A percentile compares a stretch with the other conserved stretches of the same genome.
These are phyloP conservation scores for Colletes gigas DNA, from an alignment of 1,140 invertebrate species.

Conservation along the genomic window DNA sequence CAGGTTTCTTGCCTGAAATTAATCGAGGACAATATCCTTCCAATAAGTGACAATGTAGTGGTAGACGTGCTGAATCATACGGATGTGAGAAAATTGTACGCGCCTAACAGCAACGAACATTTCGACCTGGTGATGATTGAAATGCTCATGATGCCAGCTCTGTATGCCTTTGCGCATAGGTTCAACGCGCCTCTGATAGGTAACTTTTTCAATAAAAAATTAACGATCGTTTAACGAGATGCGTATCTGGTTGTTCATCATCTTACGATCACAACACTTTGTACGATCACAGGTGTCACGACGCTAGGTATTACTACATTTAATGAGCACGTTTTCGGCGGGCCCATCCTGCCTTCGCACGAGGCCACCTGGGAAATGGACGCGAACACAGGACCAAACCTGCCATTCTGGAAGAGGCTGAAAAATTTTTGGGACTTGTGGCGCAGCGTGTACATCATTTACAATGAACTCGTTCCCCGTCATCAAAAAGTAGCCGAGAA, in stretches of 20 bases:
- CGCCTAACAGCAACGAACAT: constrained; percentile 36
- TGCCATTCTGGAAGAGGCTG: constrained; percentile 54
- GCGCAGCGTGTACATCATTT: constrained; percentile 11
- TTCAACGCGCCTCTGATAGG: constrained; percentile 66
- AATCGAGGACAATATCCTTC: no score
- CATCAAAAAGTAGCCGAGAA: constrained; percentile 73
- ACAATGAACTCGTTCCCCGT: constrained; percentile 56
- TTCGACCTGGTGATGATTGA: constrained; percentile 65
- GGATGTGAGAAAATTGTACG: constrained; percentile 59
- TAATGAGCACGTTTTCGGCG: constrained; percentile 35
- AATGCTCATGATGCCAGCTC: background rate
- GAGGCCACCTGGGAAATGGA: constrained; percentile 54
- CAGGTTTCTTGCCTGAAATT: constrained; percentile 16
- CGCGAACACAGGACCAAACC: background rate
- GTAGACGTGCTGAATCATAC: constrained; percentile 41
- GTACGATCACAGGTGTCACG: constrained; percentile 31
- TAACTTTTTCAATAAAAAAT: constrained; percentile 8
- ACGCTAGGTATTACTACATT: constrained; percentile 13
- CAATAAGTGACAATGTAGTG: background rate
- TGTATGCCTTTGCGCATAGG: constrained; percentile 52
- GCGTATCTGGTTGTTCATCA: no score
- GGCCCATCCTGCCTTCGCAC: constrained; percentile 53
- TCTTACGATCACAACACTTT: no score
- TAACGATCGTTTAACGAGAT: no score
- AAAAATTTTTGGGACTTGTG: constrained; percentile 42